Percentiles rank a stretch among this genome's conserved stretches.
Conservation (phyloP, 2,888 invertebrate genomes). For the Heliconius ethilla region DNA sequence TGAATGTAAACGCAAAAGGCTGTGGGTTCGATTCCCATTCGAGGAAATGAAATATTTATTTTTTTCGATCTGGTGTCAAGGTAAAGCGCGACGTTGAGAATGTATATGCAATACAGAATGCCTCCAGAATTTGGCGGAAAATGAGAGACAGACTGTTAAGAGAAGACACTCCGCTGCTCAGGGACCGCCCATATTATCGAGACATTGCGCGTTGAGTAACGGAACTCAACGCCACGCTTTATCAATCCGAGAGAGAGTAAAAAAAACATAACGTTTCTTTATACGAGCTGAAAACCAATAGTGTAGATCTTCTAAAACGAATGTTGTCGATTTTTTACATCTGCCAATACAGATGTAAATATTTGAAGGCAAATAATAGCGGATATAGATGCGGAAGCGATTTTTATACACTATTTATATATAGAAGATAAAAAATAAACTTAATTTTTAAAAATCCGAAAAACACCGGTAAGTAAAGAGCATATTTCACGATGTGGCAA, state of each 20-base stretch:
- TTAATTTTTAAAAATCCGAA: conserved; percentile 60
- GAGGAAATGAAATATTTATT: neutral
- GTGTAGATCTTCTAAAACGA: too few species aligned
- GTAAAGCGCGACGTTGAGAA: neutral
- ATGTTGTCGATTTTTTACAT: too few species aligned
- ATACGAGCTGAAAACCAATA: too few species aligned
- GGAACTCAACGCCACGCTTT: too few species aligned
- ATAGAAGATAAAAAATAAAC: conserved; percentile 32
- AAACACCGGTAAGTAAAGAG: conserved; percentile 52
- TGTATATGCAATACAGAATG: too few species aligned
- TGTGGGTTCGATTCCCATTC: neutral
- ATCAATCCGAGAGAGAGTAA: too few species aligned
- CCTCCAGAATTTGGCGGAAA: neutral
- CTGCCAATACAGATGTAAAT: neutral
- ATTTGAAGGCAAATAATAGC: neutral
- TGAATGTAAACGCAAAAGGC: neutral
- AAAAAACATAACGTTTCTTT: too few species aligned
- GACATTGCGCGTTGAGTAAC: too few species aligned
- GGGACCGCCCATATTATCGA: too few species aligned
- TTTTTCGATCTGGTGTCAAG: neutral
- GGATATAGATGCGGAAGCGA: neutral
- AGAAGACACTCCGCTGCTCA: too few species aligned
- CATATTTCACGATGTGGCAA: conserved; percentile 72
- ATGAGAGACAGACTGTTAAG: too few species aligned
- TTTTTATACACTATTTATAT: neutral